phyloP scores from a whole-genome alignment of 2,888 invertebrate species.

The Tribolium freemani region DNA sequence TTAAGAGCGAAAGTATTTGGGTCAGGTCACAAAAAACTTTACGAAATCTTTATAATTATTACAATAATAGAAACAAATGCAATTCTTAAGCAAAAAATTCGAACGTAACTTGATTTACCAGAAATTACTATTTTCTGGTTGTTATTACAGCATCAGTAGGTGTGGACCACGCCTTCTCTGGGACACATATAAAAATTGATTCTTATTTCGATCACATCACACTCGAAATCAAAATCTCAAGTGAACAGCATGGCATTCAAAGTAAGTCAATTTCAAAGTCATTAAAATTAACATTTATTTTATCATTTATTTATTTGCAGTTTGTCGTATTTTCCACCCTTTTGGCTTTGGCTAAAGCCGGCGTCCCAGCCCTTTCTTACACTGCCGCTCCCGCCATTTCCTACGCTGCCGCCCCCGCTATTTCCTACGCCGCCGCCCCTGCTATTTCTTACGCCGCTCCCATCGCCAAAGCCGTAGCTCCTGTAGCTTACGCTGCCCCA shows the following conservation, averaged over 20 bases:
- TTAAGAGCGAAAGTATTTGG: not conserved
- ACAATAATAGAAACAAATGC: not conserved
- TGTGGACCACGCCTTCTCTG: not conserved
- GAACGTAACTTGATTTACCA: not conserved
- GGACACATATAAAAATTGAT: not conserved
- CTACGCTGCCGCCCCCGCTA: conserved; percentile 39
- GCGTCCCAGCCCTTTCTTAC: conserved; percentile 50
- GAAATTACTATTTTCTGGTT: not conserved
- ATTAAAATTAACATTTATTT: not conserved
- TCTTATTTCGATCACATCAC: not conserved
- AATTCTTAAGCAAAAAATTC: not conserved
- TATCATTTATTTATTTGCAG: conserved; percentile 35
- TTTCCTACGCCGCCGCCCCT: conserved; percentile 47
- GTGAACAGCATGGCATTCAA: conserved; percentile 55
- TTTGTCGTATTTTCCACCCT: conserved; percentile 45
- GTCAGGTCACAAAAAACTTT: not conserved
- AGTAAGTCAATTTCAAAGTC: conserved; percentile 30
- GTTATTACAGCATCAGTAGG: not conserved
- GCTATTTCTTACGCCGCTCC: conserved; percentile 47
- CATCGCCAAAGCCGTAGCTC: conserved; percentile 43
- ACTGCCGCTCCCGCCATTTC: conserved; percentile 46
- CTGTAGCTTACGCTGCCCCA: conserved; percentile 47
- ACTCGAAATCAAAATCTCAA: not conserved
- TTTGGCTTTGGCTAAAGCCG: conserved; percentile 33
- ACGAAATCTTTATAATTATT: not conserved